phyloP scores from a whole-genome alignment of 2,797 vertebrate genomes.

The Myotis vivesi region DNA sequence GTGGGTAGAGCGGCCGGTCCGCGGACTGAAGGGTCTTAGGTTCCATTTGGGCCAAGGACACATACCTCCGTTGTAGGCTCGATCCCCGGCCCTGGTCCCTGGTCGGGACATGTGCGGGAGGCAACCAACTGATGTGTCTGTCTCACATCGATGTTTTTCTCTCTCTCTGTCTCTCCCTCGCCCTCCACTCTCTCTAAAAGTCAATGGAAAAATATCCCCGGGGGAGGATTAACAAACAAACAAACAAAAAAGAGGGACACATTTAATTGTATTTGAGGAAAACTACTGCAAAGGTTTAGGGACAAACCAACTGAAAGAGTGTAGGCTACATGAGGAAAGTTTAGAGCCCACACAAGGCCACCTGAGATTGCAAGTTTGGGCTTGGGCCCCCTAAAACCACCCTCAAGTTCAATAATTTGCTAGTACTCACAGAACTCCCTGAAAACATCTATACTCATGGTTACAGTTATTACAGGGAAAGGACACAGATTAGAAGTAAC shows the following conservation, averaged over 20 bases:
- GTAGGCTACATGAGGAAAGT: not conserved
- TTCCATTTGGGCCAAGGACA: too few relatives aligned
- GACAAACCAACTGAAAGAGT: not conserved
- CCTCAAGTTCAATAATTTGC: not conserved
- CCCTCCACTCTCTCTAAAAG: too few relatives aligned
- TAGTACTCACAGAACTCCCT: not conserved
- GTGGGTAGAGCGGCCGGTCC: too few relatives aligned
- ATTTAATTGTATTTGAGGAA: not conserved
- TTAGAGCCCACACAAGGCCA: not conserved
- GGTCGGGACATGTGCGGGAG: too few relatives aligned
- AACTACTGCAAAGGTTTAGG: not conserved
- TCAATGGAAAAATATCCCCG: too few relatives aligned
- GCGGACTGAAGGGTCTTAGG: too few relatives aligned
- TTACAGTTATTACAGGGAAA: not conserved
- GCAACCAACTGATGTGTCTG: too few relatives aligned
- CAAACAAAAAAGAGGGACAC: not conserved
- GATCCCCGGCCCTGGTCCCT: too few relatives aligned
- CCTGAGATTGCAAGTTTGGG: not conserved
- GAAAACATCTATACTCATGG: not conserved
- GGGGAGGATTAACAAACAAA: too few relatives aligned
- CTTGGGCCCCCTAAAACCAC: not conserved
- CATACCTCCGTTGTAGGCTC: too few relatives aligned
- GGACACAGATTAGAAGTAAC: not conserved
- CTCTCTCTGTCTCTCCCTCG: too few relatives aligned
- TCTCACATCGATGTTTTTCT: too few relatives aligned